Evolutionary conservation across 2,888 invertebrate genomes (phyloP), one percentile per base, ranked within the genome.

Genomic region (Orchesellides sinensis): DNA sequence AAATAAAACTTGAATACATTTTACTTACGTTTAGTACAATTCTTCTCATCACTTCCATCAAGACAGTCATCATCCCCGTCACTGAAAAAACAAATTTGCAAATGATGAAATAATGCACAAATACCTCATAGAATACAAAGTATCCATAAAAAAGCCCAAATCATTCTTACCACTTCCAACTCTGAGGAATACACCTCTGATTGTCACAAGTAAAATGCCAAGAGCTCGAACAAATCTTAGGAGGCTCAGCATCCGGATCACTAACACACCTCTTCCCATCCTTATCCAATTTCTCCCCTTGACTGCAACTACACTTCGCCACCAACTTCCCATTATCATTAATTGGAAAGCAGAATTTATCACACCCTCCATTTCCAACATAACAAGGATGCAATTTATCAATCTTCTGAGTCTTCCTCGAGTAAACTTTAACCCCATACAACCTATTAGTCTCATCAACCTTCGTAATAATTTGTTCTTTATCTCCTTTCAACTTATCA

Each of bases 131-230:
- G 5, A 6, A 25, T 27, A 23, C 21, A 17, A 32, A 27, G 40
- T 19, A 21, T 49, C 14, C 6, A 49, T 45, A 40, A 61, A 52
- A 21, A 2, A 2, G 21, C 8, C 47, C 19, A 27, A 70, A 23
- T 6, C 14, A 54, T n/a, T n/a, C 70, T 70, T 1, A 82, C 75
- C 70, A 82, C 32, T 73, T 54, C 98, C 98, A 98, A 8, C 96
- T 95, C 89, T 96, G 96, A 0, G 97, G 96, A 69, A 98, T 96
- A 89, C 97, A 97, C 29, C 96, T 91, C 89, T 97, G 96, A 90
- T 98, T 98, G 88, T 94, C 94, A 74, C 98, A 98, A 0, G 96
- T 96, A 90, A 98, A 98, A 91, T 98, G 96, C 95, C 96, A 96
- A 0, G 94, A 92, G 89, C 96, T 96, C 0, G 96, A 96, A 89